Conservation (phyloP, 2,797 vertebrate species). For the Urocyon cinereoargenteus region DNA sequence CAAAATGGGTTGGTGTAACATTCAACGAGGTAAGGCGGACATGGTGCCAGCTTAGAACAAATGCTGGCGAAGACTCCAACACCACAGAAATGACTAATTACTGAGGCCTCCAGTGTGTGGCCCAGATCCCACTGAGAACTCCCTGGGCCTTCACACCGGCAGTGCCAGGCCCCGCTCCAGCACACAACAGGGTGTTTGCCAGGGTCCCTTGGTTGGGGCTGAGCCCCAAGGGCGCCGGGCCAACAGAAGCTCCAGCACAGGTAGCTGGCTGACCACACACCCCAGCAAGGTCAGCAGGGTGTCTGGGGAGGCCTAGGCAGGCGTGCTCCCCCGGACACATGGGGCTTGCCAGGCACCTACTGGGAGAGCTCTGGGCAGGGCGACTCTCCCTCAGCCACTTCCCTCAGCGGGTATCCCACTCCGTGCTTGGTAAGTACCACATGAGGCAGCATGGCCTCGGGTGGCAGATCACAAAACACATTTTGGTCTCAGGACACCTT, state of each 20-base stretch:
- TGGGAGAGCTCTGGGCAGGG: neutral
- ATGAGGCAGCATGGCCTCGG: neutral
- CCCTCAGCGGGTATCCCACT: neutral
- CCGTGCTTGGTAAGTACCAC: accelerated
- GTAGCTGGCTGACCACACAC: neutral
- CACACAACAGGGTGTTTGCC: neutral
- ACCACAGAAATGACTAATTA: neutral
- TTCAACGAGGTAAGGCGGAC: neutral
- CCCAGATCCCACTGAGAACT: neutral
- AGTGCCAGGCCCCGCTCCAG: neutral
- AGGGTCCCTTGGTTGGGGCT: neutral
- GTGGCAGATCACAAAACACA: neutral
- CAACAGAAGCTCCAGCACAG: accelerated
- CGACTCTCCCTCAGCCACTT: accelerated
- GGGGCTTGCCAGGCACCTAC: accelerated
- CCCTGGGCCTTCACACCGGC: neutral
- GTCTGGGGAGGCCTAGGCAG: too few species aligned
- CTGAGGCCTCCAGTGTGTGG: neutral
- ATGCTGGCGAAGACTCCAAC: neutral
- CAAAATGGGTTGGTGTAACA: neutral
- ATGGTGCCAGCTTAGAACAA: neutral
- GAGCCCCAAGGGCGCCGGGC: too few species aligned
- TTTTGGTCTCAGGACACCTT: neutral
- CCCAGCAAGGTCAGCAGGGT: accelerated
- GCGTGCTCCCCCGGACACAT: neutral